A percentile compares a stretch with the other conserved stretches of the same genome.
These are phyloP conservation scores for Hyposoter didymator DNA, from an alignment of 2,888 invertebrate genomes.

Conservation along the genomic window DNA sequence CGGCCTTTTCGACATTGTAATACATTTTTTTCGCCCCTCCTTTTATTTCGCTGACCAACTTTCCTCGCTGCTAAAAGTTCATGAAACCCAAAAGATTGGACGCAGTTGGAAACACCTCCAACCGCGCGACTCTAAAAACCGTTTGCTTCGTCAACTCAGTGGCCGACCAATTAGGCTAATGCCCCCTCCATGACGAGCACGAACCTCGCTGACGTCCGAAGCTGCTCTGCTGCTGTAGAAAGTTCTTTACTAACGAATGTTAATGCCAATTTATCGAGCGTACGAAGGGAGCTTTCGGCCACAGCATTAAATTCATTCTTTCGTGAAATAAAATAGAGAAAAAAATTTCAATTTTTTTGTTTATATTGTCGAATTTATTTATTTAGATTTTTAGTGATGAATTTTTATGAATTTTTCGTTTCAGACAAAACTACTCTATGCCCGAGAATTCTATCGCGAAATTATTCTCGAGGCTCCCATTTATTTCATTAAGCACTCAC, in stretches of 20 bases:
- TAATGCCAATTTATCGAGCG: slow-evolving; percentile 48
- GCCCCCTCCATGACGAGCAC: slow-evolving; percentile 21
- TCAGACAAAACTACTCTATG: too few relatives aligned
- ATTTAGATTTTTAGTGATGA: too few relatives aligned
- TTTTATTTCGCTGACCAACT: background rate
- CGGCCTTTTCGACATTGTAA: background rate
- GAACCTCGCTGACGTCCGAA: slow-evolving; percentile 33
- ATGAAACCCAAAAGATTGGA: background rate
- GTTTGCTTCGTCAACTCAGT: slow-evolving; percentile 24
- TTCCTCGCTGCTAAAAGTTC: background rate
- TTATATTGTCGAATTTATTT: background rate
- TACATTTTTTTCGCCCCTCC: background rate
- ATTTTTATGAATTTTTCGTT: too few relatives aligned
- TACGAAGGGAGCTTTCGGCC: background rate
- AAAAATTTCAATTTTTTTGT: background rate
- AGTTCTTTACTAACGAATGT: slow-evolving; percentile 13
- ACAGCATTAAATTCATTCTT: background rate
- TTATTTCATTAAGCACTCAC: too few relatives aligned
- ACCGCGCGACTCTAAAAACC: background rate
- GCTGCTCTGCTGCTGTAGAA: background rate
- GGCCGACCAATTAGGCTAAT: slow-evolving; percentile 60
- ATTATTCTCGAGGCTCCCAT: too few relatives aligned
- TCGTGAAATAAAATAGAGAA: background rate
- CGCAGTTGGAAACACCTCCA: background rate
- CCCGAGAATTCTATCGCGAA: too few relatives aligned